Percentiles rank a stretch among this genome's conserved stretches.
phyloP scores from a whole-genome alignment of 2,797 vertebrate species.

The Phoeniculus purpureus region DNA sequence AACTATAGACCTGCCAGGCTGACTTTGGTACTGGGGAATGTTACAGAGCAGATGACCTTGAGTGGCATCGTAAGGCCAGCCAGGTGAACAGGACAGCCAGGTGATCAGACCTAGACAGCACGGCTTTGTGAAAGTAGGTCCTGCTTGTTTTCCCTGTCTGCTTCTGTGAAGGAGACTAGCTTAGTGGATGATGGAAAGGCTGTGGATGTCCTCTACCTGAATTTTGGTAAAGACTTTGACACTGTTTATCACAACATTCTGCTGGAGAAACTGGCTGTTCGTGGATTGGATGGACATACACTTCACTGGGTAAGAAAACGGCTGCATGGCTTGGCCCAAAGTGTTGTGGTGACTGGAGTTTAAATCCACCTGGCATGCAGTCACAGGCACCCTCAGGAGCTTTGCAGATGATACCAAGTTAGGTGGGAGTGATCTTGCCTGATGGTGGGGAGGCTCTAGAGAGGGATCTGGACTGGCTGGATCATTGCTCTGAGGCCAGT shows the following conservation, averaged over 20 bases:
- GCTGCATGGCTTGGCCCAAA: background rate
- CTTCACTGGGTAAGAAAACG: background rate
- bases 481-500: background rate
- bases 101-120: background rate
- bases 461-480: background rate
- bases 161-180: background rate
- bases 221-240: background rate
- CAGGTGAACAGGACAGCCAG: background rate
- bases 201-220: background rate
- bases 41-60: background rate
- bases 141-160: too few relatives aligned
- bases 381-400: too few relatives aligned
- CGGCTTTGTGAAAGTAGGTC: background rate
- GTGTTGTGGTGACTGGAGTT: background rate
- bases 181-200: background rate
- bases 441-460: background rate
- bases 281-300: background rate
- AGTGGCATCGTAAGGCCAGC: background rate
- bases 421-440: too few relatives aligned
- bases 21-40: rapidly evolving
- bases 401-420: too few relatives aligned
- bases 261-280: background rate
- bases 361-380: background rate
- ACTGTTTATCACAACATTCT: background rate
- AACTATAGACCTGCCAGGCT: background rate